Evolutionary conservation across 2,888 invertebrate genomes (phyloP).

Genomic region (Thumatha senex): DNA sequence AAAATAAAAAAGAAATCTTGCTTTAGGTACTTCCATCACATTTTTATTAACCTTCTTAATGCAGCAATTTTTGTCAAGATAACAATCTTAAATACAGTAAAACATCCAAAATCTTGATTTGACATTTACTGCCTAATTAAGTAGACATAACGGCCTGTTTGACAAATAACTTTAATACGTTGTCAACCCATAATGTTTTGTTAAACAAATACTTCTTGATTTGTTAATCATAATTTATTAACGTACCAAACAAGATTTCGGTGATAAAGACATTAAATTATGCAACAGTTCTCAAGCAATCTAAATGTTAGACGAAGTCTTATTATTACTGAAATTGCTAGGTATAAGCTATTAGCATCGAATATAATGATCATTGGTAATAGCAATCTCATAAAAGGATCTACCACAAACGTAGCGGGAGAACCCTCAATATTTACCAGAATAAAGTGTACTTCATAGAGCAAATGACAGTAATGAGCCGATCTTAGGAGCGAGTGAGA

Average conservation of each 20-base stretch:
- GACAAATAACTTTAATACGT: constrained; percentile 35
- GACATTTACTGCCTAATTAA: constrained; percentile 46
- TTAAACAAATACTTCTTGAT: constrained; percentile 43
- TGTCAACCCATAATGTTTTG: constrained; percentile 36
- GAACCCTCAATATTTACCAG: constrained; percentile 58
- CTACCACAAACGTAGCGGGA: constrained; percentile 43
- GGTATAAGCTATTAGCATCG: constrained; percentile 59
- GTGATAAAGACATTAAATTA: constrained; percentile 54
- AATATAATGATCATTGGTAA: constrained; percentile 53
- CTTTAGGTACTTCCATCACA: constrained; percentile 6
- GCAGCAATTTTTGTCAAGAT: constrained; percentile 1
- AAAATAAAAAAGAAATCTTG: constrained; percentile 15
- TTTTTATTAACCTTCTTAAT: constrained; percentile 6
- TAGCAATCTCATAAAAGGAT: constrained; percentile 59
- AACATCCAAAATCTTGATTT: constrained; percentile 22
- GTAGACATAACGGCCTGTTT: constrained; percentile 29
- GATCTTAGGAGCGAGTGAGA: constrained; percentile 56
- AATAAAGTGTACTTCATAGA: constrained; percentile 64
- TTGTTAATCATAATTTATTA: constrained; percentile 44
- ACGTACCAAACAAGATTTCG: constrained; percentile 35
- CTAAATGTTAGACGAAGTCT: constrained; percentile 25
- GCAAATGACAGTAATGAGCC: constrained; percentile 67
- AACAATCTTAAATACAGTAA: constrained; percentile 14
- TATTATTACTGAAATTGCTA: constrained; percentile 57
- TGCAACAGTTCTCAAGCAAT: constrained; percentile 32